Evolutionary conservation across 2,888 invertebrate species (phyloP).

Genomic region (Boloria euphrosyne): DNA sequence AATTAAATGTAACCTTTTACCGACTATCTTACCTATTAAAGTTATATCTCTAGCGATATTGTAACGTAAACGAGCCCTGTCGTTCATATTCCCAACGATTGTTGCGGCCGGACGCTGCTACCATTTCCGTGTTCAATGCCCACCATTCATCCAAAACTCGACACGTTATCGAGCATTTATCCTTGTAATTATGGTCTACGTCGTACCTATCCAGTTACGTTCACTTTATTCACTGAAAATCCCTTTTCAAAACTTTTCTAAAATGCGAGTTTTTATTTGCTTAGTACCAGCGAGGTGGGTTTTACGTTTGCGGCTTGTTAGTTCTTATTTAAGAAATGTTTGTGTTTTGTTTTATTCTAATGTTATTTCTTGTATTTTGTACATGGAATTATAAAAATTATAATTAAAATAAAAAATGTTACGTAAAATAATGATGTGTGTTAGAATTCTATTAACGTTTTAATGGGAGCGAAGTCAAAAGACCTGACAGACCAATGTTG

Average conservation of each 20-base stretch:
- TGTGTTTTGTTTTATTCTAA: too few relatives aligned
- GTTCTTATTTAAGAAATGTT: neutral
- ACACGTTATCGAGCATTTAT: slow-evolving; percentile 56
- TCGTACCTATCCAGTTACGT: slow-evolving; percentile 3
- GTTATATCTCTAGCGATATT: too few relatives aligned
- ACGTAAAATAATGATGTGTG: too few relatives aligned
- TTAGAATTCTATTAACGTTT: neutral
- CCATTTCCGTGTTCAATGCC: slow-evolving; percentile 68
- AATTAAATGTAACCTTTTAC: too few relatives aligned
- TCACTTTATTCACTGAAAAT: neutral
- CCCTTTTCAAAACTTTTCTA: slow-evolving; percentile 18
- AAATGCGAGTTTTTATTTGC: slow-evolving; percentile 7
- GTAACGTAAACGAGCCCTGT: slow-evolving; percentile 12
- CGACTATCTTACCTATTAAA: too few relatives aligned
- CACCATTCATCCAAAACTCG: slow-evolving; percentile 57
- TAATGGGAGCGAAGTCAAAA: neutral
- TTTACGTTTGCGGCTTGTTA: neutral
- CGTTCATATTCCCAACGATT: slow-evolving; percentile 49
- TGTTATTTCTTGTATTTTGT: neutral
- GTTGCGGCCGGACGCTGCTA: slow-evolving; percentile 70
- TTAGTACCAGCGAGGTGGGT: neutral
- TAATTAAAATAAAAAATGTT: too few relatives aligned
- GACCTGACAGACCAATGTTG: neutral
- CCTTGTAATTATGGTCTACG: slow-evolving; percentile 49
- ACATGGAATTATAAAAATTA: too few relatives aligned